Evolutionary conservation across 53 echinoderm and acorn worm genomes (phyloP), one percentile per base, ranked within the genome.

Genomic region (Patiria pectinifera): DNA sequence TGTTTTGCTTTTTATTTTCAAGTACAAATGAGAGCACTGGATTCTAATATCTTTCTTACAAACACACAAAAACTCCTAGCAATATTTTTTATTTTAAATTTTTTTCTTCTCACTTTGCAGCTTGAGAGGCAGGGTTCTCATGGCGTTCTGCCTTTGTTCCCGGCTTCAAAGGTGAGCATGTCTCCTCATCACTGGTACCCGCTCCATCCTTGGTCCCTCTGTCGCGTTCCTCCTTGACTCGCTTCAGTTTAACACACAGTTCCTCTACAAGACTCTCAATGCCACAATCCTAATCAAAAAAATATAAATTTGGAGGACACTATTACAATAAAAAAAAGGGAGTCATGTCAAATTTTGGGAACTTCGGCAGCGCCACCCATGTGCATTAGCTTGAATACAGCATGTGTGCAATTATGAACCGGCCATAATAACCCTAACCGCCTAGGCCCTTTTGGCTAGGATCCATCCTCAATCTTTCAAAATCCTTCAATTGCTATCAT

Each of bases 181-280:
- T 82, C 25, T 80, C 80, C 47, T 90, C 81, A 63, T 80, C 90
- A 76, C 92, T 85, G 84, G 78, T 85, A 43, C 85, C 92, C 59
- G 26, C 66, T 26, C 85, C 88, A 69, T 87, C 93, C 59, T 62
- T 82, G 61, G 86, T 82, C 80, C 87, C 80, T 60, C 92, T 91
- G 78, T 96, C 94, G 81, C 96, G 92, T 75, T 99, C 99, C 91
- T 96, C 99, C 86, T 99, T 97, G 7, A 99, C 97, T 76, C 94
- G 95, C 95, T 97, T 97, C 91, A 99, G 94, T 83, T 96, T 99
- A 66, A 95, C 85, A 84, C 99, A 99, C 26, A 99, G 94, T 85
- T 99, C 99, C 80, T 99, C 99, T 45, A 99, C 99, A 21, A 99
- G 94, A 83, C 95, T 94, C 76, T 99, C 99, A 80, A 99, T 99